Conservation (phyloP, 1,140 invertebrate genomes). For the Cydia fagiglandana region DNA sequence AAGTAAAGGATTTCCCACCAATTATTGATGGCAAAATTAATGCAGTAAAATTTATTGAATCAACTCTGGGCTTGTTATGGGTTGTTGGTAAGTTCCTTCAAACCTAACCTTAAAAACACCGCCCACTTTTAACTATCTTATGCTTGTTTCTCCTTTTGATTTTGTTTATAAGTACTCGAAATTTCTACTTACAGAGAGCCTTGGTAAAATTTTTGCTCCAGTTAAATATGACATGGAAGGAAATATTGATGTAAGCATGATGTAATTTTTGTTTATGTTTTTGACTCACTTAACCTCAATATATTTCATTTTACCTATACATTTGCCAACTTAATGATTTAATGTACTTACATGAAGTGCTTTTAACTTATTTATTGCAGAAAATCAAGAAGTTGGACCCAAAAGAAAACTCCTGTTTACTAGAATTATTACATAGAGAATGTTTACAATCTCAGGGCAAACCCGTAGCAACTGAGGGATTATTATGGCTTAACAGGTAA, state of each 20-base stretch:
- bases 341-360: not conserved
- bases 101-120: not conserved
- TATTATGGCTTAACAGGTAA: constrained; percentile 86
- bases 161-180: not conserved
- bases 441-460: constrained; percentile 64
- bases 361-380: constrained; percentile 64
- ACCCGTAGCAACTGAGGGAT: constrained; percentile 80
- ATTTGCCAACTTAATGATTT: not conserved
- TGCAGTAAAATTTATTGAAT: constrained; percentile 81
- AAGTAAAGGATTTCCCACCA: constrained; percentile 74
- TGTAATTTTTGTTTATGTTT: constrained; percentile 22
- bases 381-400: constrained; percentile 82
- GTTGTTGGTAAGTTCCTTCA: constrained; percentile 80
- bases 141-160: constrained; percentile 10
- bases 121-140: not conserved
- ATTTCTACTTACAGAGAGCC: constrained; percentile 81
- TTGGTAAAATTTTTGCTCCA: constrained; percentile 85
- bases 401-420: constrained; percentile 80
- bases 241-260: constrained; percentile 84
- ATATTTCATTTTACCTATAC: not conserved
- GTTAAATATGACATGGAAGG: constrained; percentile 87
- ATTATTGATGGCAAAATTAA: constrained; percentile 80
- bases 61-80: constrained; percentile 80
- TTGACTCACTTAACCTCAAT: not conserved
- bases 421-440: constrained; percentile 84